Evolutionary conservation across 2,888 invertebrate genomes (phyloP).

Genomic region (Lamellibrachia satsuma): DNA sequence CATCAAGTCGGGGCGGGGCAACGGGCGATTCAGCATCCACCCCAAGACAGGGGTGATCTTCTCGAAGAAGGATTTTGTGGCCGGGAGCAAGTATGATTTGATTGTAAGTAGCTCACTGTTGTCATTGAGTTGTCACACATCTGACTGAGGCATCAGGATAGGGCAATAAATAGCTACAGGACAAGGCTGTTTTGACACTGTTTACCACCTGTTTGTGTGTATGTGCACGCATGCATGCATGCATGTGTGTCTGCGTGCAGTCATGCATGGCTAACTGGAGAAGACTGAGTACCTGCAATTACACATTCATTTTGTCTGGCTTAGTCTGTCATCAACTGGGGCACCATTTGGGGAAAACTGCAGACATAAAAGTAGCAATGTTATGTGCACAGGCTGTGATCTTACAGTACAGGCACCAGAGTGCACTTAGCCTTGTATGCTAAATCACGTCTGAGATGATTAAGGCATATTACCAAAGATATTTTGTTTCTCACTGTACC

Average conservation of each 20-base stretch:
- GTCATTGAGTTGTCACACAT: background rate
- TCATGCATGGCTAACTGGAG: background rate
- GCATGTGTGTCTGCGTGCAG: background rate
- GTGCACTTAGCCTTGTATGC: background rate
- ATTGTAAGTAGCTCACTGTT: conserved; percentile 68
- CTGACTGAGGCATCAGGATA: background rate
- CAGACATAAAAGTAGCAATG: background rate
- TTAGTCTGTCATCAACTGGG: background rate
- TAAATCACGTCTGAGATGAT: background rate
- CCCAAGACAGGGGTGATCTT: conserved; percentile 83
- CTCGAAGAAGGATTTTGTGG: conserved; percentile 77
- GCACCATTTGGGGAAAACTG: background rate
- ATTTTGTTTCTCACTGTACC: no score
- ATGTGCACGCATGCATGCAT: conserved; percentile 12
- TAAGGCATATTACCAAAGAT: no score
- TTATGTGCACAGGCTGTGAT: background rate
- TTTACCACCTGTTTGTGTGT: background rate
- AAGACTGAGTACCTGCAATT: background rate
- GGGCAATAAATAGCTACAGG: background rate
- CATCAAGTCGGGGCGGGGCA: conserved; percentile 54
- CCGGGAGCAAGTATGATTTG: conserved; percentile 76
- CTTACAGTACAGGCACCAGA: background rate
- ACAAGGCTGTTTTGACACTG: background rate
- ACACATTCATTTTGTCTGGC: background rate
- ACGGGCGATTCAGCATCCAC: conserved; percentile 85